Base-by-base conservation (phyloP, 2,888 invertebrate genomes). In the Drosophila subsilvestris region DNA sequence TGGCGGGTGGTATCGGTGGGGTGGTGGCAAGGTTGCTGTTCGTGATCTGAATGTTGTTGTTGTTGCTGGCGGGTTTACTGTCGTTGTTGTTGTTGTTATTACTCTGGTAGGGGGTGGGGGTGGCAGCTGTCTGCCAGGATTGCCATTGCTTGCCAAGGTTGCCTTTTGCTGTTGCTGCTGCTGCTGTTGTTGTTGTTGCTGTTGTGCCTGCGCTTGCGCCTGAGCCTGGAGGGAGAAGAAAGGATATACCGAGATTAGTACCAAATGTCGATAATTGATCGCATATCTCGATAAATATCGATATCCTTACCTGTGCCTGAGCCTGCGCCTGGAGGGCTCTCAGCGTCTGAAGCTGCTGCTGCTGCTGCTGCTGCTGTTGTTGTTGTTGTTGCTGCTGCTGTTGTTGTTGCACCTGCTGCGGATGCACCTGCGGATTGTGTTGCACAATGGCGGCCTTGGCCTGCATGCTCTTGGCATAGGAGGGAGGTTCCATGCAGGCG, bases 391-490 rank as follows among this genome's bases (percentile, higher is more conserved):
- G 72, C 5, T 87, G 88, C 0, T 89, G 90, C 0, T 88, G 89
- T 4, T 85, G 90, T 12, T 79, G 86, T 14, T 88, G 87, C 25
- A 89, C 90, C 18, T 88, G 90, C 12, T 88, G 89, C 50, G 90
- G 91, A 65, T 90, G 91, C 63, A 20, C 20, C 12, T 88, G 89
- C 49, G 90, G 91, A 66, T 90, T 1, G 2, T 20, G 20, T 20
- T 20, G 91, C 63, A 92, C 91, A 29, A 91, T 91, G 6, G 93
- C 93, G 65, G 93, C 93, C 70, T 92, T 91, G n/a, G 93, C 94
- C 91, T 96, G 96, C 95, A 98, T 97, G 50, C 97, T 97, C 88
- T 96, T 97, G 14, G 97, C 97, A 91, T 98, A 98, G 90, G 97
- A 97, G 7, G 98, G 98, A 0, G 98, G 98, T 90, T 98, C 97